Conservation (phyloP, 2,888 invertebrate species). For the Dicyrtoma fusca region DNA sequence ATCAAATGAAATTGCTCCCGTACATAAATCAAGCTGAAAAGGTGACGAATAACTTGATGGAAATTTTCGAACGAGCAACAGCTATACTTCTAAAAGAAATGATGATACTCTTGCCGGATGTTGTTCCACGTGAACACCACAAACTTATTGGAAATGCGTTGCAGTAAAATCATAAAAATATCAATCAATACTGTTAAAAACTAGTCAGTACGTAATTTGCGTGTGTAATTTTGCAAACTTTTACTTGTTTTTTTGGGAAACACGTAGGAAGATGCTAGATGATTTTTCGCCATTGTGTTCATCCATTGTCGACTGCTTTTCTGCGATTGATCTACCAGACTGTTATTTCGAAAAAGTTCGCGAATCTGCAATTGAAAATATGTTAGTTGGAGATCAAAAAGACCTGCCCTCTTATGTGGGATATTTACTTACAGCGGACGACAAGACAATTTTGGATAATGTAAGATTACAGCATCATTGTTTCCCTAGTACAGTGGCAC, state of each 20-base stretch:
- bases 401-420: slow-evolving; percentile 26
- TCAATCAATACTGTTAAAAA: too few species aligned
- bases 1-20: slow-evolving; percentile 32
- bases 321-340: slow-evolving; percentile 23
- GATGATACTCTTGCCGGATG: too few species aligned
- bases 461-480: too few species aligned
- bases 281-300: slow-evolving; percentile 30
- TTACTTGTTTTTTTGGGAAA: too few species aligned
- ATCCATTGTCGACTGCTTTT: slow-evolving; percentile 29
- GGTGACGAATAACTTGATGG: slow-evolving; percentile 15
- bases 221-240: too few species aligned
- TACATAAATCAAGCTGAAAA: slow-evolving; percentile 14
- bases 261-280: slow-evolving; percentile 28
- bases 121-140: slow-evolving; percentile 19
- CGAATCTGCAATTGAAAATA: slow-evolving; percentile 20
- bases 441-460: neutral
- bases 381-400: slow-evolving; percentile 20
- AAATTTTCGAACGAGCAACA: slow-evolving; percentile 22
- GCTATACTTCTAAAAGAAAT: slow-evolving; percentile 16
- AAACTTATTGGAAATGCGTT: slow-evolving; percentile 2
- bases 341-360: slow-evolving; percentile 16
- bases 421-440: slow-evolving; percentile 18
- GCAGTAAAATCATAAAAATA: slow-evolving; percentile 1
- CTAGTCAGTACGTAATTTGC: too few species aligned
- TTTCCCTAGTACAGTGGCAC: too few species aligned